Evolutionary conservation across 2,888 invertebrate genomes (phyloP), one percentile per base, ranked within the genome.

Genomic region (Creontiades dilutus): DNA sequence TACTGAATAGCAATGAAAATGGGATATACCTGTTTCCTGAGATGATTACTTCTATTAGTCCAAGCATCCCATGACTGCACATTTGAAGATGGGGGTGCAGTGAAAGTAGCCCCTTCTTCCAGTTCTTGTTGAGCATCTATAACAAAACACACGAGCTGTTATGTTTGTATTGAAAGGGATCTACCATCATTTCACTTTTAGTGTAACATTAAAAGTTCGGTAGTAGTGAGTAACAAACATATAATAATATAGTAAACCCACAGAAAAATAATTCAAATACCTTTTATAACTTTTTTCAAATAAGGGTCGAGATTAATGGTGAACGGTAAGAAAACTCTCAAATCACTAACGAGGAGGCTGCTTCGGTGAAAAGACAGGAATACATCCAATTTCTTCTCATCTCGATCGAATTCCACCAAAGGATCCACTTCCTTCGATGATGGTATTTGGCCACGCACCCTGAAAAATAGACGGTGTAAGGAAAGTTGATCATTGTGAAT

Each of bases 221-320:
- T 7, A 37, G 7, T 37, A 37, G 7, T 37, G 37, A 37, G 37
- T 37, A 37, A 37, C 37, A 37, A 37, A 37, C 3, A n/a, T n/a
- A n/a, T n/a, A 37, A 7, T 7, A 37, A 7, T 37, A 37, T 37
- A 37, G 37, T 37, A 37, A 37, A 37, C 2, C 3, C 7, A 52
- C 13, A 52, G 52, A 52, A 52, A 5, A 52, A 52, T 52, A 68
- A 4, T 12, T 37, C 5, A 78, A 0, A 9, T 93, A 97, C 98
- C 99, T 95, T 98, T 97, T 90, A 99, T 98, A 89, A 98, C 97
- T 94, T 99, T 99, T 93, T 98, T 96, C 91, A 99, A 96, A 93
- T 99, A 99, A 0, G 99, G 99, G 94, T 99, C 99, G 89, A 99
- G 94, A 93, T 99, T 99, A 92, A 99, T 99, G 19, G 99, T 99